Base-by-base conservation (phyloP, 2,888 invertebrate species). In the Allygus modestus region DNA sequence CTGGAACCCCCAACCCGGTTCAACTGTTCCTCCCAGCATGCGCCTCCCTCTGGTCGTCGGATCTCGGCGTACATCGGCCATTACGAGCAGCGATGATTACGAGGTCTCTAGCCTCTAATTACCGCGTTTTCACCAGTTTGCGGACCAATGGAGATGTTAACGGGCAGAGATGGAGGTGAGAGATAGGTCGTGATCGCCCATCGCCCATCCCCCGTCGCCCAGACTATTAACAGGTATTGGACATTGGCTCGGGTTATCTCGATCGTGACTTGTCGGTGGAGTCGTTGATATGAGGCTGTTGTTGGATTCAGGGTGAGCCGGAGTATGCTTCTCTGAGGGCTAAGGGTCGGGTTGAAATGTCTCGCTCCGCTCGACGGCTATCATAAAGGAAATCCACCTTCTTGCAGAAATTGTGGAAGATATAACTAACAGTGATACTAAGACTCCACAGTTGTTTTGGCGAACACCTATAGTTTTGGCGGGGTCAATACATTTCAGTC, bases 41-140 rank as follows among this genome's bases (percentile, higher is more conserved):
- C 46, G 37, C 37, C 12, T 46, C 46, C 46, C 46, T 15, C 12
- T 12, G 9, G 46, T 15, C 46, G 12, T 11, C 46, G 17, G 12
- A 46, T 46, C 46, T 7, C 46, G 46, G 28, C 7, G 28, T n/a
- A 65, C 15, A 65, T 65, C 65, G 65, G 15, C 31, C 65, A 65
- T 65, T 15, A 31, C 58, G 51, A 17, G 51, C 17, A 11, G 51
- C 37, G n/a, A n/a, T n/a, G n/a, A n/a, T n/a, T n/a, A 37, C 37
- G 9, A 37, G 37, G 37, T 9, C 37, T 37, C 46, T 2, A 31
- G 65, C 65, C 65, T 9, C 65, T 17, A 17, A 54, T 65, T 15
- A 4, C 65, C 28, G 23, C 12, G 65, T 26, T 65, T 65, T 65
- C 65, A 65, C 65, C 65, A 28, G 65, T 65, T 65, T 65, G 65